Evolutionary conservation across 2,797 vertebrate genomes (phyloP).

Genomic region (Dryobates pubescens): DNA sequence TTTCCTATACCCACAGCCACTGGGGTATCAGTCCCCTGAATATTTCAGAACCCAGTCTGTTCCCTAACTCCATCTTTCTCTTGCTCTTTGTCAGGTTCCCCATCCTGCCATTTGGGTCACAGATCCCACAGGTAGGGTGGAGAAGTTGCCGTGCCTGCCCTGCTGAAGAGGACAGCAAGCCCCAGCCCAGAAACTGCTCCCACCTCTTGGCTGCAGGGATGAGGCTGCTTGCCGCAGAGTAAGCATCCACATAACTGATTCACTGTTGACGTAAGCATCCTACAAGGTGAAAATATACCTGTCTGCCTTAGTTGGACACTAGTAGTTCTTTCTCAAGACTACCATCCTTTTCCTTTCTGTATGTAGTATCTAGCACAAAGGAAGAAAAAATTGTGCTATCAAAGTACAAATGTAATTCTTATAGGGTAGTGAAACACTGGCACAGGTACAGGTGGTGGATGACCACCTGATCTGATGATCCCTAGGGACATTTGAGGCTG

Average conservation of each 20-base stretch:
- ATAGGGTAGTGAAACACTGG: no score
- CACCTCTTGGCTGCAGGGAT: neutral
- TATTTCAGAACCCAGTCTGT: neutral
- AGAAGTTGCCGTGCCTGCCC: neutral
- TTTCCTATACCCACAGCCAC: neutral
- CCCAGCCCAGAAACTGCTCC: neutral
- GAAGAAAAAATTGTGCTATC: neutral
- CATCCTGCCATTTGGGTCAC: neutral
- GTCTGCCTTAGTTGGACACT: neutral
- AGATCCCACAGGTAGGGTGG: neutral
- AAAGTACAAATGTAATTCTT: neutral
- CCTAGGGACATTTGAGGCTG: no score
- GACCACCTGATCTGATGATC: no score
- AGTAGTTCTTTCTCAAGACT: neutral
- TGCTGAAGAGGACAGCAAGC: neutral
- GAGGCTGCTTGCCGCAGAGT: neutral
- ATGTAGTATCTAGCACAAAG: neutral
- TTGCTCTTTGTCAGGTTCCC: neutral
- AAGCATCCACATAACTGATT: neutral
- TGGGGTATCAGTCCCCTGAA: fast-evolving
- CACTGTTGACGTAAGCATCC: fast-evolving
- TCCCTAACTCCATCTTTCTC: neutral
- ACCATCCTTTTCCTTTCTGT: neutral
- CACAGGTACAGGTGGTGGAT: no score
- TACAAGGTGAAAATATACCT: fast-evolving